Evolutionary conservation across 1,140 invertebrate genomes (phyloP).

Genomic region (Bursaphelenchus mucronatus): DNA sequence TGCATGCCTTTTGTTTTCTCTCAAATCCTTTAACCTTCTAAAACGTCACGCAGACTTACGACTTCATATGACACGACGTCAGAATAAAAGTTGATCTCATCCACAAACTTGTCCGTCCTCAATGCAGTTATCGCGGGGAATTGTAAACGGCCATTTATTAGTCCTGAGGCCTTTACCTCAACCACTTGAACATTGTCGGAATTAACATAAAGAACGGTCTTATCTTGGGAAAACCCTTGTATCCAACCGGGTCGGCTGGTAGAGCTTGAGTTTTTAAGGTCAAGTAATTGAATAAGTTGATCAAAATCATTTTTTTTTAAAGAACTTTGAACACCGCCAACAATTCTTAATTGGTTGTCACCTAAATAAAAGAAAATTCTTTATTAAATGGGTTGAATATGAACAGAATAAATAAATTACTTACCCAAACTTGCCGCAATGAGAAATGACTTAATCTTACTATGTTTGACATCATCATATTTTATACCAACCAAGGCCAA

Average conservation of each 20-base stretch:
- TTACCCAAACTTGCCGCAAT: conserved; percentile 28
- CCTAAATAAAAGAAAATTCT: conserved; percentile 19
- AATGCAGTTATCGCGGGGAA: conserved; percentile 38
- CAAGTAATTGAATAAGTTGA: conserved; percentile 25
- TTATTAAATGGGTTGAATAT: conserved; percentile 11
- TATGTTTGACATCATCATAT: conserved; percentile 27
- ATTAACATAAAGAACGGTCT: conserved; percentile 27
- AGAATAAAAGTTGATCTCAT: conserved; percentile 12
- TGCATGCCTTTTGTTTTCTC: conserved; percentile 1
- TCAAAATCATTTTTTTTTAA: conserved; percentile 40
- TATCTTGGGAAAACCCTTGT: conserved; percentile 6
- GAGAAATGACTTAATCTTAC: conserved; percentile 35
- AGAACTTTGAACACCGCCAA: conserved; percentile 33
- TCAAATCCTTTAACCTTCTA: conserved; percentile 4
- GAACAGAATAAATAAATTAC: neutral
- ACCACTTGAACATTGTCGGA: conserved; percentile 31
- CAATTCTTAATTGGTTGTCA: conserved; percentile 15
- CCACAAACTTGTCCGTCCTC: conserved; percentile 30
- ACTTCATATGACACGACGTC: conserved; percentile 20
- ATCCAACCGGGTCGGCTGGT: conserved; percentile 27
- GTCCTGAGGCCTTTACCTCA: conserved; percentile 43
- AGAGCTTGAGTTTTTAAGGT: conserved; percentile 2
- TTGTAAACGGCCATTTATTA: conserved; percentile 43
- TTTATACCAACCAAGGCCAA: conserved; percentile 43
- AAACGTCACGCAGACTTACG: conserved; percentile 19